Base-by-base conservation (phyloP, 2,888 invertebrate genomes). In the Tetragnatha montana region DNA sequence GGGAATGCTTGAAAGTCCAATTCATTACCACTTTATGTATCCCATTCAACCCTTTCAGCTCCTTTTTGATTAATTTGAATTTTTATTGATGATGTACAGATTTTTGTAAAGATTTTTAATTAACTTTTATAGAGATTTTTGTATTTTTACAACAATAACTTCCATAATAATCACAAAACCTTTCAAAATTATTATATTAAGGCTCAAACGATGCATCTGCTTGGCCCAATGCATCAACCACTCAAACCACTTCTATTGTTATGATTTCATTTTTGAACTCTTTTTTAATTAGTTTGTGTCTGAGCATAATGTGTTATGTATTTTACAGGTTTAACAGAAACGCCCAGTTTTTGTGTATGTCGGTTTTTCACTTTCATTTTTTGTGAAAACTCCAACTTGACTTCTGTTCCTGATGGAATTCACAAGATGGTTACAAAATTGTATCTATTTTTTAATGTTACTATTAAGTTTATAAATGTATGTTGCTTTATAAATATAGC, bases 391-490 rank as follows among this genome's bases (percentile, higher is more conserved):
- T 51, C 84, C 47, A 87, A 87, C 35, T 71, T 91, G 60, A 89
- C 91, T 75, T 51, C 80, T n/a, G 79, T 91, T 60, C 91, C 89
- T 4, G 71, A 76, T 49, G 87, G 81, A n/a, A 75, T 87, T 8
- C 69, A 81, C n/a, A 95, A 95, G 92, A 94, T 94, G 78, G 95
- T 95, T 92, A 93, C 94, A 75, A 95, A 95, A 92, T 93, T 93
- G 90, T 94, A 94, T 92, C 8, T 12, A 3, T 79, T 14, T 68
- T 60, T 17, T 35, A 4, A 35, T 35, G 4, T 35, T 35, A 35
- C 35, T 35, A 35, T 35, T 35, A 35, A 35, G 35, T 35, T 35
- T 35, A 35, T 35, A 35, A 35, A 35, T 35, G 1, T 35, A 35
- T 35, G 35, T 35, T 35, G 35, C 35, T 35, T 2, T 17, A 60